Evolutionary conservation across 2,113 vertebrate genomes (phyloP), one percentile per base, ranked within the genome.

Genomic region (Platichthys flesus): DNA sequence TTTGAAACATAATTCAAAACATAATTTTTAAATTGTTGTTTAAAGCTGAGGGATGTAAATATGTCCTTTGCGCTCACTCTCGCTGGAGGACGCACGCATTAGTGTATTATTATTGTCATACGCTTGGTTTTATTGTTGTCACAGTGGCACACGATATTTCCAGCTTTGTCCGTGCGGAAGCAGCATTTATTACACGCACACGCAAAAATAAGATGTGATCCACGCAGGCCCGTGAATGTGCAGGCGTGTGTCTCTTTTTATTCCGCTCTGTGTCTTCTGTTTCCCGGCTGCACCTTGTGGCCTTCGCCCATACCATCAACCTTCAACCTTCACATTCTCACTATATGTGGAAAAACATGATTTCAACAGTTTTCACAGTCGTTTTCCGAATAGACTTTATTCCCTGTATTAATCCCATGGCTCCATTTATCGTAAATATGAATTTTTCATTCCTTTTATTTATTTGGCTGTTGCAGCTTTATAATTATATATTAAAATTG

Each of bases 101-200:
- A 13, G 56, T 5, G 47, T 63, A 45, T 63, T 70, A 45, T 60
- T 70, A 24, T 23, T 58, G 28, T 67, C 61, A 63, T 49, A 2
- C 23, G 21, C 20, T 42, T 18, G 24, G 20, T 8, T 74, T 49
- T 67, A n/a, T 78, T 59, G n/a, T n/a, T 67, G 67, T 67, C 74
- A 23, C 74, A 9, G 57, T 64, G 66, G 66, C 75, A 45, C 83
- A 67, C 74, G 61, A 31, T 66, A 69, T 90, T 88, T 88, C 70
- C 76, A 79, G 72, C 12, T 63, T 72, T 51, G 55, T 69, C 55
- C 74, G n/a, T 23, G 57, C 51, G 47, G 20, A 67, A 51, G 20
- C 23, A 66, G 20, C 15, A 10, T 57, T 77, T 62, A 20, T 24
- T 40, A 45, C 20, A 21, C 16, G 20, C 57, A 49, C 14, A 37